Evolutionary conservation across 2,797 vertebrate species (phyloP), one percentile per base, ranked within the genome.

Genomic region (Lateolabrax maculatus): DNA sequence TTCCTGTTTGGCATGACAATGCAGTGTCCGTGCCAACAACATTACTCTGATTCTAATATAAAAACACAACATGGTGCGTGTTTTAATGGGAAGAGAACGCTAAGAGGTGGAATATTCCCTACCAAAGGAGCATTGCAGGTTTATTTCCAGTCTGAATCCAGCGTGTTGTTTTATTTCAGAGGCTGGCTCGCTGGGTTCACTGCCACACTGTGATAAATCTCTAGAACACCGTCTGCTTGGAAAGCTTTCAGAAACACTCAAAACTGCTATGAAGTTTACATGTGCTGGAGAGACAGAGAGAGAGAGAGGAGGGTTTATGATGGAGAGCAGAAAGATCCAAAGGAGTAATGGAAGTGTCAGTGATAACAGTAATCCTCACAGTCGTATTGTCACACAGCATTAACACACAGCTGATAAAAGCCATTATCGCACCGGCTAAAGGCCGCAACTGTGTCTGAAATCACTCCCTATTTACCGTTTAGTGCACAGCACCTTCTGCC

Each of bases 161-260:
- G 81, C 64, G 6, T 49, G 71, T 78, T 19, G 31, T 84, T 89
- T 89, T 81, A 77, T 85, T 84, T 73, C 63, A 49, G 79, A 77
- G 81, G 52, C 83, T 53, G 84, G 74, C 65, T 81, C 80, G 58
- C 76, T 44, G 71, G 69, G 64, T 81, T 80, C 58, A 18, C 79
- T 72, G 79, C 79, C 81, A 84, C 72, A 39, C 69, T 55, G 71
- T 69, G 87, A 89, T 93, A 89, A 89, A 92, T 90, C 80, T 87
- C 65, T 29, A 79, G 79, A 90, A 90, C 86, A 79, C 79, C n/a
- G 81, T 88, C 83, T 91, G 81, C 84, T 84, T 91, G 89, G 90
- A 90, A 55, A 27, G 15, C 12, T 39, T 74, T 88, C 84, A 91
- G 80, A 84, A 86, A 77, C 75, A 64, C 79, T 91, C 79, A 79